These are phyloP conservation scores for Danaus plexippus DNA, from an alignment of 1,140 invertebrate species.

Conservation along the genomic window DNA sequence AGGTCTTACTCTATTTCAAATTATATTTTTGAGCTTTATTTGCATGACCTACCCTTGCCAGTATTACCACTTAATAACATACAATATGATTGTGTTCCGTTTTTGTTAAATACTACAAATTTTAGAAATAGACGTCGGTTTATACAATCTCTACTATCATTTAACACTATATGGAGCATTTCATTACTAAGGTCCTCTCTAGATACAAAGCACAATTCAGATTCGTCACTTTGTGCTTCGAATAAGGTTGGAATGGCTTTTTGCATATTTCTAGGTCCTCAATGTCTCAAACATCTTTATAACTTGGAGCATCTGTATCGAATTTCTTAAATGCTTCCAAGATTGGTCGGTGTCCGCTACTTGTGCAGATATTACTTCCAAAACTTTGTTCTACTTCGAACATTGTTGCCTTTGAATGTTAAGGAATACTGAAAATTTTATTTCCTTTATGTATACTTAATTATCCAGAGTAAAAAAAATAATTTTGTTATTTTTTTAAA, in stretches of 20 bases:
- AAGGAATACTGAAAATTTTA: conserved; percentile 42
- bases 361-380: conserved; percentile 85
- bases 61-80: conserved; percentile 74
- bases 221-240: conserved; percentile 27
- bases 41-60: conserved; percentile 43
- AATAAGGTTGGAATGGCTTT: conserved; percentile 22
- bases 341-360: conserved; percentile 87
- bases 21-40: too few species aligned
- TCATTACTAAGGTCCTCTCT: conserved; percentile 25
- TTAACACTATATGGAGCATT: conserved; percentile 37
- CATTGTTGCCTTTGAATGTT: conserved; percentile 52
- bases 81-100: conserved; percentile 52
- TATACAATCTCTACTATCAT: conserved; percentile 47
- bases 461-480: too few species aligned
- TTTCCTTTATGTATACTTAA: too few species aligned
- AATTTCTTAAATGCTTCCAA: conserved; percentile 83
- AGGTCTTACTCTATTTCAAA: too few species aligned
- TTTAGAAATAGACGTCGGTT: conserved; percentile 40
- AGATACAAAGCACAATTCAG: conserved; percentile 45
- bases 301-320: conserved; percentile 71
- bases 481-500: too few species aligned
- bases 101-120: conserved; percentile 40
- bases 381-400: conserved; percentile 79
- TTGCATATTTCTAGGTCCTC: conserved; percentile 41
- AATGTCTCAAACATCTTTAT: conserved; percentile 36